A percentile compares a stretch with the other conserved stretches of the same genome.
phyloP scores from a whole-genome alignment of 1,140 invertebrate species.

The Rhizoglyphus robini region DNA sequence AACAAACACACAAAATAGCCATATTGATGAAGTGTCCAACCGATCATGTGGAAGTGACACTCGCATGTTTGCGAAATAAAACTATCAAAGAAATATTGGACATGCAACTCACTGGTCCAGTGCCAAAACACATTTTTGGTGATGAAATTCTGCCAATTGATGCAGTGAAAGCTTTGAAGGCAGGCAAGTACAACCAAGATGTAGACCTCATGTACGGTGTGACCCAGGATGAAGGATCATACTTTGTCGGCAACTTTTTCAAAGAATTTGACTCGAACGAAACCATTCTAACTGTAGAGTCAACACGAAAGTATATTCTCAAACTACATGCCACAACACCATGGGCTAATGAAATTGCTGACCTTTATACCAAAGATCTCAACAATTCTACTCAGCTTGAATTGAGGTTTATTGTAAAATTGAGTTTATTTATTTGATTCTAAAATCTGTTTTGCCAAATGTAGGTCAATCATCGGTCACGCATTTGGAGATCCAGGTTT shows the following conservation, averaged over 20 bases:
- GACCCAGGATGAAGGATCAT: background rate
- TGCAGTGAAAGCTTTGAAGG: background rate
- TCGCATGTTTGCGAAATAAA: background rate
- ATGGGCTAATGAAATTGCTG: background rate
- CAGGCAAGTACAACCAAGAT: background rate
- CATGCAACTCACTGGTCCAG: background rate
- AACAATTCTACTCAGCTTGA: background rate
- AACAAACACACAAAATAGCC: background rate
- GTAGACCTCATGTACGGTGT: background rate
- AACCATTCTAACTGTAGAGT: background rate
- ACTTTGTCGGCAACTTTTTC: background rate
- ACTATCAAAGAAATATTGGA: background rate
- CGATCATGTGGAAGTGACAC: background rate
- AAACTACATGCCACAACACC: background rate
- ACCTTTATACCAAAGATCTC: background rate
- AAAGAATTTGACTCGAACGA: background rate
- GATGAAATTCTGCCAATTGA: background rate
- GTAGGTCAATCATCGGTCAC: no score
- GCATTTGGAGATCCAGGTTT: no score
- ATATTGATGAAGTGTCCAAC: background rate
- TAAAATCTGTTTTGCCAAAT: slow-evolving; percentile 1
- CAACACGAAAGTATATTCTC: background rate
- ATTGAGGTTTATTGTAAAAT: background rate
- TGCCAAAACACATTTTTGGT: background rate
- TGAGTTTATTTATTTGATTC: background rate